Evolutionary conservation across 2,797 vertebrate genomes (phyloP).

Genomic region (Urocyon cinereoargenteus): DNA sequence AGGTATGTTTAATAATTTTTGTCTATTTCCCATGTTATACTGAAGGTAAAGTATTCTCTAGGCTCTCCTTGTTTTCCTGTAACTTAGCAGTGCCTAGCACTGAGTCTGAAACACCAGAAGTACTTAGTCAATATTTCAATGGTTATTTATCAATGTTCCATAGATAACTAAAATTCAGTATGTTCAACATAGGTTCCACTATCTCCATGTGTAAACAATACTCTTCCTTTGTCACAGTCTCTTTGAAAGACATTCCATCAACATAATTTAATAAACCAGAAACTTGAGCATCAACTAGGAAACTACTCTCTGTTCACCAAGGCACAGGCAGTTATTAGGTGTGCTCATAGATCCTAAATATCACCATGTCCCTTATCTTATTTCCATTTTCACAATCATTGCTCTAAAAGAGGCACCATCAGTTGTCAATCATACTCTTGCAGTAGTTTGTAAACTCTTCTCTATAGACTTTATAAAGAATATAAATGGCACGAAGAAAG

Average conservation of each 20-base stretch:
- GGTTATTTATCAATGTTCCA: not conserved
- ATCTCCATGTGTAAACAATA: not conserved
- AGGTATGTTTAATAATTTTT: not conserved
- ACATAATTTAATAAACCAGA: not conserved
- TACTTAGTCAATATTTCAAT: not conserved
- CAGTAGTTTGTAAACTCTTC: not conserved
- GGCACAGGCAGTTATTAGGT: not conserved
- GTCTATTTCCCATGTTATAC: not conserved
- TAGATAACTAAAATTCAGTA: not conserved
- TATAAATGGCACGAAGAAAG: not conserved
- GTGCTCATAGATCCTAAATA: not conserved
- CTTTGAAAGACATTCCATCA: not conserved
- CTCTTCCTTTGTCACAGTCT: not conserved
- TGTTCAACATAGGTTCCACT: not conserved
- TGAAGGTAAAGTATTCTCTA: not conserved
- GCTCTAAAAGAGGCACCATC: not conserved
- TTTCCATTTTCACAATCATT: not conserved
- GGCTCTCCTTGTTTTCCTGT: not conserved
- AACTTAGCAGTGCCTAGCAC: not conserved
- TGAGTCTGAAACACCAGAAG: not conserved
- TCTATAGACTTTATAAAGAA: not conserved
- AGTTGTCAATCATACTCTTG: not conserved
- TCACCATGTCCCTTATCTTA: not conserved
- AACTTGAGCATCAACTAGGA: not conserved
- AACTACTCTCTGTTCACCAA: not conserved